phyloP scores from a whole-genome alignment of 2,797 vertebrate species.

The Anguilla pacifica region DNA sequence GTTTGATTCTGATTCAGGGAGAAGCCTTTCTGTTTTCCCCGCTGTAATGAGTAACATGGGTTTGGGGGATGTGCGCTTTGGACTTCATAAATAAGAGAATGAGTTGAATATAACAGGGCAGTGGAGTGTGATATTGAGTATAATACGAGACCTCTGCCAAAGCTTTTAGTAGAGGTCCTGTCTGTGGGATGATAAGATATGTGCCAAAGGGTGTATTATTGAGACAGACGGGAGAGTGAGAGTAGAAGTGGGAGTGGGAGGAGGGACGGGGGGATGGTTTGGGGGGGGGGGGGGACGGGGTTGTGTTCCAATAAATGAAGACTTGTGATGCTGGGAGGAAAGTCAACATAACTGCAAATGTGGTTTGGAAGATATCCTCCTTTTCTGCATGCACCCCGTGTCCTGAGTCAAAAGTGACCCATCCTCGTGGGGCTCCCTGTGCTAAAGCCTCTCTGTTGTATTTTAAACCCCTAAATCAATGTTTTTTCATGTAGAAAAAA shows the following conservation, averaged over 20 bases:
- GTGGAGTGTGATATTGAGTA: slow-evolving; percentile 51
- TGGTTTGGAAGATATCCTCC: not conserved
- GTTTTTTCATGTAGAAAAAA: too few relatives aligned
- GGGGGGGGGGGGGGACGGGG: slow-evolving; percentile 38
- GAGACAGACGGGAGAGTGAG: slow-evolving; percentile 33
- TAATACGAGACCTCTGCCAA: slow-evolving; percentile 42
- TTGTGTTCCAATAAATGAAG: not conserved
- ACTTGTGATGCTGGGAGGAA: not conserved
- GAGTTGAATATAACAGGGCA: slow-evolving; percentile 52
- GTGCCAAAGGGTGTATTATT: slow-evolving; percentile 57
- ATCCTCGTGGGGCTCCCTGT: too few relatives aligned
- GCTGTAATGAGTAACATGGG: not conserved
- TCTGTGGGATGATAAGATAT: slow-evolving; percentile 61
- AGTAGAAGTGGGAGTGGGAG: slow-evolving; percentile 11
- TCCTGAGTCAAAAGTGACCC: too few relatives aligned
- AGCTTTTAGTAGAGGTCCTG: slow-evolving; percentile 47
- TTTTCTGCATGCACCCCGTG: not conserved
- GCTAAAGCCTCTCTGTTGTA: too few relatives aligned
- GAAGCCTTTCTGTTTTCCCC: not conserved
- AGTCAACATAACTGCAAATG: not conserved
- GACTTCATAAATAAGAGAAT: slow-evolving; percentile 59
- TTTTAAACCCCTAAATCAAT: too few relatives aligned
- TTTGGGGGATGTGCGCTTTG: slow-evolving; percentile 17
- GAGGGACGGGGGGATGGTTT: slow-evolving; percentile 35
- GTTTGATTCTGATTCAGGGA: not conserved